Conservation (phyloP, 30 jellyfish, hydroid and myxozoan genomes). For the Cassiopea xamachana region DNA sequence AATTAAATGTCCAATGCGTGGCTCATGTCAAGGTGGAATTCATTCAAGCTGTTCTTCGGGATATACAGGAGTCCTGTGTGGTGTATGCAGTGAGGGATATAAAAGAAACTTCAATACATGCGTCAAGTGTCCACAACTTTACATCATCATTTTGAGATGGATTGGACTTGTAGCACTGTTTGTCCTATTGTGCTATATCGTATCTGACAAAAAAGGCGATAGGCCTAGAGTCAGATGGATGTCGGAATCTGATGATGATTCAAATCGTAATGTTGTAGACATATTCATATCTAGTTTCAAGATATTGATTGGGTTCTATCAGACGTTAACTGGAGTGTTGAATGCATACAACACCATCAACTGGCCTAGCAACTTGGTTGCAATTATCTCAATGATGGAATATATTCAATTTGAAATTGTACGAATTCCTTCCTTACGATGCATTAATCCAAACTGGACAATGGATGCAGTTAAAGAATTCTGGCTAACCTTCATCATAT, state of each 20-base stretch:
- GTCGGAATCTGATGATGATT: neutral
- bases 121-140: constrained; percentile 19
- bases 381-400: neutral
- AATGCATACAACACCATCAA: neutral
- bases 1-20: constrained; percentile 29
- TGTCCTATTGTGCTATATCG: constrained; percentile 9
- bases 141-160: constrained; percentile 1
- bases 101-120: constrained; percentile 32
- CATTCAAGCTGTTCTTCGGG: constrained; percentile 25
- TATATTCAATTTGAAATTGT: constrained; percentile 16
- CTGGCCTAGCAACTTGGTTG: constrained; percentile 29
- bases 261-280: constrained; percentile 53
- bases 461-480: constrained; percentile 34
- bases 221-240: neutral
- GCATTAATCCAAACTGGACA: constrained; percentile 22
- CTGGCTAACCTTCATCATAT: constrained; percentile 17
- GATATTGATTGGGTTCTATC: constrained; percentile 54
- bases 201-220: constrained; percentile 8
- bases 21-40: constrained; percentile 57
- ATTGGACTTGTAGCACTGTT: constrained; percentile 18
- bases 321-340: neutral
- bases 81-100: constrained; percentile 32
- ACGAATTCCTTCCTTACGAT: constrained; percentile 35
- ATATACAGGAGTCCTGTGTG: constrained; percentile 62
- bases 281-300: constrained; percentile 27